phyloP scores from a whole-genome alignment of 2,113 vertebrate species.

The Actinemys pallida region DNA sequence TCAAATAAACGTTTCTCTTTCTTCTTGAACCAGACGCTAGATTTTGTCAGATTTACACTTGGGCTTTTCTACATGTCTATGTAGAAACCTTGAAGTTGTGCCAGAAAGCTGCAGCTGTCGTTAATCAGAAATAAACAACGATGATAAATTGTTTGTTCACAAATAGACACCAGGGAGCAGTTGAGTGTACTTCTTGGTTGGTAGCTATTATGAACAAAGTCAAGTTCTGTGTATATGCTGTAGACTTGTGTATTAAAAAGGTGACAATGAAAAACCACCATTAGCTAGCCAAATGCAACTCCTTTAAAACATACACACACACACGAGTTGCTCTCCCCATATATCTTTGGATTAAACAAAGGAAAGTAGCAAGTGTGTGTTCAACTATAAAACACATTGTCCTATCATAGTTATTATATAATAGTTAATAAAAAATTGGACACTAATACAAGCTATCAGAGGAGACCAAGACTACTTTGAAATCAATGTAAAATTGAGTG shows the following conservation, averaged over 20 bases:
- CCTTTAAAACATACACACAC: background rate
- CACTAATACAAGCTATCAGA: background rate
- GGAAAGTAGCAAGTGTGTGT: background rate
- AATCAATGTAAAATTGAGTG: background rate
- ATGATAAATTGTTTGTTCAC: background rate
- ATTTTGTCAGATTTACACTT: constrained; percentile 66
- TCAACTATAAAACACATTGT: background rate
- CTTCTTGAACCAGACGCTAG: constrained; percentile 41
- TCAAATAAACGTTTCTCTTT: background rate
- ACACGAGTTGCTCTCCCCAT: background rate
- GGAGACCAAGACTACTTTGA: background rate
- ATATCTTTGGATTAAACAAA: background rate
- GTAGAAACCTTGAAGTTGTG: constrained; percentile 24
- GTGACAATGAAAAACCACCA: background rate
- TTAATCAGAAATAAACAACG: constrained; percentile 9
- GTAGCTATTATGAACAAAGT: background rate
- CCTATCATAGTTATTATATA: background rate
- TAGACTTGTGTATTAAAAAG: fast-evolving
- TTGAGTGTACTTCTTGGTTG: background rate
- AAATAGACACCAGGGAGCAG: background rate
- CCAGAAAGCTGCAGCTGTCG: constrained; percentile 16
- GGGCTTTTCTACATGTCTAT: constrained; percentile 39
- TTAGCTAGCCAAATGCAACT: background rate
- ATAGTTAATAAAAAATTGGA: background rate
- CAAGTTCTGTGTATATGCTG: background rate